phyloP scores from a whole-genome alignment of 2,797 vertebrate genomes.

The Gouania willdenowi region DNA sequence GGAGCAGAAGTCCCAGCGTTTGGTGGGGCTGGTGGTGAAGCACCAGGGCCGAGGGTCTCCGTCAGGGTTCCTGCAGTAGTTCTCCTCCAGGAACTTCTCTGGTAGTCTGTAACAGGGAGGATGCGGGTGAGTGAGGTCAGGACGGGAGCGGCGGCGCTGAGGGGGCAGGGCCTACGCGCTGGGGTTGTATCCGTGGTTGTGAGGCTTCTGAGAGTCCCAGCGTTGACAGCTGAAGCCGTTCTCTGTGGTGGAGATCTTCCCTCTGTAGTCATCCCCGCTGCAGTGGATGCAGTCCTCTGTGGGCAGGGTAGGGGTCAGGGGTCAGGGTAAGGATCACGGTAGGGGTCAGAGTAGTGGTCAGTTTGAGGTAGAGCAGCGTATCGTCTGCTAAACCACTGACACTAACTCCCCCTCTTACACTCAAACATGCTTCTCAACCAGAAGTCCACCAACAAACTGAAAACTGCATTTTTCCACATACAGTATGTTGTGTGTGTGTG shows the following conservation, averaged over 20 bases:
- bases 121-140: too few species aligned
- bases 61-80: slow-evolving; percentile 96
- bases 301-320: too few species aligned
- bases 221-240: slow-evolving; percentile 82
- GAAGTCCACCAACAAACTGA: too few species aligned
- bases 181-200: slow-evolving; percentile 87
- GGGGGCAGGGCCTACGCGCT: slow-evolving; percentile 73
- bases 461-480: too few species aligned
- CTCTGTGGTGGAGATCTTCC: slow-evolving; percentile 77
- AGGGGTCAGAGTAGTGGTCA: too few species aligned
- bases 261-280: slow-evolving; percentile 89
- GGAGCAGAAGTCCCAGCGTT: slow-evolving; percentile 88
- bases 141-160: too few species aligned
- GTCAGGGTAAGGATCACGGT: too few species aligned
- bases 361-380: too few species aligned
- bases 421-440: too few species aligned
- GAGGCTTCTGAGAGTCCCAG: slow-evolving; percentile 87
- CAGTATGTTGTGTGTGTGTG: too few species aligned
- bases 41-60: slow-evolving; percentile 92
- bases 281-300: slow-evolving; percentile 91
- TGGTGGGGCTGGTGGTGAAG: slow-evolving; percentile 79
- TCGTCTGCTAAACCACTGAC: too few species aligned
- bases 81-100: slow-evolving; percentile 86
- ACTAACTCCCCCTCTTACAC: too few species aligned
- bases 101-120: slow-evolving; percentile 89